Evolutionary conservation across 2,888 invertebrate species (phyloP).

Genomic region (Heliothis peltigera): DNA sequence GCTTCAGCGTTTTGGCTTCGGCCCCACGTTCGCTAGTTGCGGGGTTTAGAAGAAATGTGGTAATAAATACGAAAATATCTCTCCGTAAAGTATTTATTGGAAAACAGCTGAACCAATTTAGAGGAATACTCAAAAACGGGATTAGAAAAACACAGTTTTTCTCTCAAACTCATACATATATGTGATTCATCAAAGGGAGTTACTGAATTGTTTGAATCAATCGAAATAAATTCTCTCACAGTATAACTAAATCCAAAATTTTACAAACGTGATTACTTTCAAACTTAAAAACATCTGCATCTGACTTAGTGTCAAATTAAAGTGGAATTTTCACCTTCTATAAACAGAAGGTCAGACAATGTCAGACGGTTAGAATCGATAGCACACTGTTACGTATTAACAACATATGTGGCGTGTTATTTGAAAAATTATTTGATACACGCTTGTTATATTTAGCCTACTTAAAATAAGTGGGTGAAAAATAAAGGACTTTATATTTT

Average conservation of each 20-base stretch:
- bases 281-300: constrained; percentile 8
- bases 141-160: too few relatives aligned
- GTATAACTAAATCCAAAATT: not conserved
- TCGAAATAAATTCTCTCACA: not conserved
- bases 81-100: too few relatives aligned
- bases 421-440: constrained; percentile 22
- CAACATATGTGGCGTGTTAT: constrained; percentile 33
- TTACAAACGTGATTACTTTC: constrained; percentile 6
- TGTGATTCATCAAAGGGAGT: not conserved
- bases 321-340: constrained; percentile 12
- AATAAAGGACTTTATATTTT: too few relatives aligned
- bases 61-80: too few relatives aligned
- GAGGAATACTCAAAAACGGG: too few relatives aligned
- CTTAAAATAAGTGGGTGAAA: not conserved
- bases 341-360: constrained; percentile 35
- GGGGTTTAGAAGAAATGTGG: too few relatives aligned
- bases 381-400: constrained; percentile 32
- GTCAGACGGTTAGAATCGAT: constrained; percentile 41
- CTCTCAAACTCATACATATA: not conserved
- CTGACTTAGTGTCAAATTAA: constrained; percentile 20
- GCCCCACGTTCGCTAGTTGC: too few relatives aligned
- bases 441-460: constrained; percentile 10
- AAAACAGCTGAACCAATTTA: too few relatives aligned
- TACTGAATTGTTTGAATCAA: not conserved
- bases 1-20: too few relatives aligned